Conservation (phyloP, 2,113 vertebrate species). For the Lepisosteus osseus region DNA sequence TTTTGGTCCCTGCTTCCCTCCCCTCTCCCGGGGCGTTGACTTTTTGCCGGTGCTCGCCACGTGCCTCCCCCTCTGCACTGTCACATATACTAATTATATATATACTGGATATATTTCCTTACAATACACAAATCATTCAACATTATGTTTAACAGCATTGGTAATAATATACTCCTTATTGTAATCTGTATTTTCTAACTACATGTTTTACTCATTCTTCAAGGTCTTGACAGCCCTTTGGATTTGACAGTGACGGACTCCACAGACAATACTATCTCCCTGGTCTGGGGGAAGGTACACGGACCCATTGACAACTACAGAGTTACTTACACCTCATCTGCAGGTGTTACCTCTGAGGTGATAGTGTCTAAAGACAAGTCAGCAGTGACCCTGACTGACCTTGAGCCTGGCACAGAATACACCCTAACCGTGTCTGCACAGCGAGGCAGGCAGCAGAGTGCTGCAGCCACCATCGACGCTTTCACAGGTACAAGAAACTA, state of each 20-base stretch:
- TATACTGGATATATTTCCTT: no score
- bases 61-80: no score
- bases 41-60: no score
- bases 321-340: slow-evolving; percentile 83
- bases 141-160: no score
- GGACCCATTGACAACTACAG: slow-evolving; percentile 94
- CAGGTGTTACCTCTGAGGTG: slow-evolving; percentile 79
- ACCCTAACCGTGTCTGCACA: slow-evolving; percentile 87
- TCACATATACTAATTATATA: no score
- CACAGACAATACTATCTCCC: slow-evolving; percentile 86
- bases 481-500: slow-evolving; percentile 82
- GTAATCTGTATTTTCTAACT: background rate
- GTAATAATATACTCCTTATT: no score
- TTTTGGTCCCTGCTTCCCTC: no score
- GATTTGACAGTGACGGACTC: slow-evolving; percentile 87
- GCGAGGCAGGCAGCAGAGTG: slow-evolving; percentile 88
- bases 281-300: slow-evolving; percentile 81
- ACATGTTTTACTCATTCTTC: slow-evolving; percentile 11
- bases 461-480: slow-evolving; percentile 84
- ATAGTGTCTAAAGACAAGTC: slow-evolving; percentile 74
- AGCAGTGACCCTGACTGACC: slow-evolving; percentile 75
- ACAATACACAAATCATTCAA: no score
- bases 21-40: no score
- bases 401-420: slow-evolving; percentile 91
- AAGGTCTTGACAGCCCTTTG: slow-evolving; percentile 85